phyloP scores from a whole-genome alignment of 2,797 vertebrate species.

The Hemibagrus guttatus region DNA sequence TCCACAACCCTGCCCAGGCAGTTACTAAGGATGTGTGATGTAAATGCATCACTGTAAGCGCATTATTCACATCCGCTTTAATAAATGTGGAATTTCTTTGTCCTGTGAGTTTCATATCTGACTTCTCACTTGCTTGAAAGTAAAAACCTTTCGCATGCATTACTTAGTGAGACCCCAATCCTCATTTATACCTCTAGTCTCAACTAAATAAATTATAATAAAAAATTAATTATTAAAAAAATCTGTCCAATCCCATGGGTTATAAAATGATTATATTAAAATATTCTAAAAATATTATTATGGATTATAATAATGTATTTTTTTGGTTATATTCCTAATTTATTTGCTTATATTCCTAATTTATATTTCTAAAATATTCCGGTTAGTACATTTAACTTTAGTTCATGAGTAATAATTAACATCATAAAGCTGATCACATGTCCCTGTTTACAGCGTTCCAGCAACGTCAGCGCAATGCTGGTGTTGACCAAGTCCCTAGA shows the following conservation, averaged over 20 bases:
- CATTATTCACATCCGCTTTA: background rate
- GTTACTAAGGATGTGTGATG: background rate
- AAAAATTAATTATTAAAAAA: background rate
- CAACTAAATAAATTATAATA: background rate
- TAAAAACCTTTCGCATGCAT: background rate
- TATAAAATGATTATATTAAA: too few relatives aligned
- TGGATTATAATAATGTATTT: background rate
- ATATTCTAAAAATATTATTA: too few relatives aligned
- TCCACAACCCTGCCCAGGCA: background rate
- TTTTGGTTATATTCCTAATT: background rate
- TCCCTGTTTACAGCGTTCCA: conserved; percentile 85
- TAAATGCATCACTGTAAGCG: background rate
- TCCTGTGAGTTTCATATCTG: background rate
- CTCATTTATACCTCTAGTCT: background rate
- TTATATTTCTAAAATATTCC: too few relatives aligned
- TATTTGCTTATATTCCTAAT: background rate
- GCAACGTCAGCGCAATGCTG: conserved; percentile 90
- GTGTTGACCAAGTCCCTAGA: conserved; percentile 88
- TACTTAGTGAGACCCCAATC: background rate
- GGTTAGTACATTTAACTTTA: background rate
- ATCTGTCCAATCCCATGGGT: too few relatives aligned
- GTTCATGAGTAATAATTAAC: background rate
- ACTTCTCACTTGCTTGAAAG: background rate
- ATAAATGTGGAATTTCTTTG: background rate
- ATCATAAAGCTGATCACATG: background rate